A percentile compares a stretch with the other conserved stretches of the same genome.
phyloP scores from a whole-genome alignment of 2,113 vertebrate genomes.

The Sceloporus undulatus region DNA sequence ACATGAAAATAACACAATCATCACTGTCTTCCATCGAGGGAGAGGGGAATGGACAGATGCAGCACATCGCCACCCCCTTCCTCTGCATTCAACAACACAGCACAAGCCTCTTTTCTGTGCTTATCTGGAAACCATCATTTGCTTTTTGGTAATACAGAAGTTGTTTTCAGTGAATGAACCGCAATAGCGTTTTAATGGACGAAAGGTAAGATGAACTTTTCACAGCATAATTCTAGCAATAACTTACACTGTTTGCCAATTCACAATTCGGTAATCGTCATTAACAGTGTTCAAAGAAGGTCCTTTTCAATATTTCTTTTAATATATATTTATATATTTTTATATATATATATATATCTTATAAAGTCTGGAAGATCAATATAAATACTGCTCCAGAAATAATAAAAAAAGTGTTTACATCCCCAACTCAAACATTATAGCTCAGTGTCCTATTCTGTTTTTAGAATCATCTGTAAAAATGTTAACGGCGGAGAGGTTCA shows the following conservation, averaged over 20 bases:
- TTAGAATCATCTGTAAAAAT: conserved; percentile 76
- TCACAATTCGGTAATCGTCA: conserved; percentile 64
- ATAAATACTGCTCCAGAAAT: conserved; percentile 83
- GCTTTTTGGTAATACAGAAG: conserved; percentile 53
- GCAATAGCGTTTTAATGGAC: conserved; percentile 73
- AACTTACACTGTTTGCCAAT: conserved; percentile 75
- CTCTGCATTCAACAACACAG: conserved; percentile 60
- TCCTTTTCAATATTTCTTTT: conserved; percentile 64
- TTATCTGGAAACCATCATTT: conserved; percentile 63
- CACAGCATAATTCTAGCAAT: conserved; percentile 81
- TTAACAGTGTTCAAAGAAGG: conserved; percentile 81
- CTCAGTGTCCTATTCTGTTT: conserved; percentile 78
- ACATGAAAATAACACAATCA: not conserved
- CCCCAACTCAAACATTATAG: conserved; percentile 79
- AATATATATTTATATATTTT: conserved; percentile 9
- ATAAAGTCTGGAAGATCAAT: conserved; percentile 84
- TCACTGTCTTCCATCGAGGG: not conserved
- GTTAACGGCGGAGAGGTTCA: conserved; percentile 88
- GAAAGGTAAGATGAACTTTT: conserved; percentile 79
- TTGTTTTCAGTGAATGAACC: conserved; percentile 65
- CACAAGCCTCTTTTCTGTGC: conserved; percentile 71
- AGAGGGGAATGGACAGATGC: not conserved
- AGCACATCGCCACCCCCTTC: conserved; percentile 48
- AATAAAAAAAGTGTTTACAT: conserved; percentile 78
- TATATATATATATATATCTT: conserved; percentile 63